phyloP scores from a whole-genome alignment of 2,113 vertebrate species.

The Actenoides hombroni region DNA sequence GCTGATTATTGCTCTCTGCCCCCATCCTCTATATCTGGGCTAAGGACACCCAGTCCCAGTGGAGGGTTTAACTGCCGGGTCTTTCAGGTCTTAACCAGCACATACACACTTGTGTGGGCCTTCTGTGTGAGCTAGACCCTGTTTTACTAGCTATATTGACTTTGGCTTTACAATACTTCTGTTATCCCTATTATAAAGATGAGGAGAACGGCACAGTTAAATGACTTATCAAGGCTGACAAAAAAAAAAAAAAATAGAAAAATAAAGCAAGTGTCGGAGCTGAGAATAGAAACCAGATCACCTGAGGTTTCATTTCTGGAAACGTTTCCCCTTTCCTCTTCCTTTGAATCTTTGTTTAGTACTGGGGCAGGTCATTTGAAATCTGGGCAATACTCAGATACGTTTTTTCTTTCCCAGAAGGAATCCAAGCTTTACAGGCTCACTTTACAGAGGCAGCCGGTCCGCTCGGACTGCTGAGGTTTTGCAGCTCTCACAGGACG shows the following conservation, averaged over 20 bases:
- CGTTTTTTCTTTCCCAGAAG: conserved; percentile 35
- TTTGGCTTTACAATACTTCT: conserved; percentile 29
- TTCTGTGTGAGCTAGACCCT: background rate
- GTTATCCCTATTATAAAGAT: background rate
- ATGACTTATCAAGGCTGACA: conserved; percentile 34
- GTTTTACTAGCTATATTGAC: background rate
- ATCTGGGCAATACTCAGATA: conserved; percentile 34
- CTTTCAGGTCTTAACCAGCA: background rate
- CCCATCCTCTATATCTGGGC: background rate
- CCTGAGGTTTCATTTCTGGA: conserved; percentile 46
- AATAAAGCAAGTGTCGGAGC: background rate
- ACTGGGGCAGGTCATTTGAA: background rate
- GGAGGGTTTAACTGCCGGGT: background rate
- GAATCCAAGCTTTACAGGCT: conserved; percentile 45
- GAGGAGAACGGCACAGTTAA: background rate
- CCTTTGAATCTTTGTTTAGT: conserved; percentile 10
- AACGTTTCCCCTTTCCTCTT: background rate
- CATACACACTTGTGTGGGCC: conserved; percentile 18
- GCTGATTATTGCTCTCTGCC: background rate
- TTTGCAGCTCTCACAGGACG: conserved; percentile 57
- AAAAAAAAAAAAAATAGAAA: background rate
- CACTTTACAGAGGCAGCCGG: conserved; percentile 35
- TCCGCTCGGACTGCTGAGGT: background rate
- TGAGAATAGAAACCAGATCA: conserved; percentile 55
- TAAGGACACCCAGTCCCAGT: background rate